Evolutionary conservation across 2,888 invertebrate genomes (phyloP), one percentile per base, ranked within the genome.

Genomic region (Altica lythri): DNA sequence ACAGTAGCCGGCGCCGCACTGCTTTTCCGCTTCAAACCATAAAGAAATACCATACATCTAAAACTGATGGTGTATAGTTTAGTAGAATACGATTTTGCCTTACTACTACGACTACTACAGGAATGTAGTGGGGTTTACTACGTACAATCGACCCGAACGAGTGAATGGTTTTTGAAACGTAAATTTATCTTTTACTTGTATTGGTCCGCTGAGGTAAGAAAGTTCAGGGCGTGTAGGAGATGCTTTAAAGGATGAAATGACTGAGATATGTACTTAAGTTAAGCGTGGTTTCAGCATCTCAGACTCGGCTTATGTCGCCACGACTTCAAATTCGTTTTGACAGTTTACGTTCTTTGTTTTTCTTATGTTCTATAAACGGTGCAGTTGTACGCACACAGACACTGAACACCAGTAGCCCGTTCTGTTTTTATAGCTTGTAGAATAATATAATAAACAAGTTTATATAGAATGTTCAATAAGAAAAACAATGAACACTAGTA

Each of bases 61-160:
- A 57, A 55, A 64, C 64, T 61, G 62, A 60, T 59, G 55, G 60
- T 55, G 53, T n/a, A n/a, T n/a, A n/a, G n/a, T n/a, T n/a, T n/a
- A n/a, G n/a, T 50, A 47, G 57, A 58, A 61, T 62, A 60, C 60
- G 60, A 57, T 57, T 59, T 61, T 55, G 48, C 48, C 52, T 57
- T 63, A 53, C 67, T 71, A 72, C 71, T n/a, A n/a, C n/a, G n/a
- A 69, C 67, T 72, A 73, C 72, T 73, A 74, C 67, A 63, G 70
- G 71, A 70, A 69, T 72, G 70, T 70, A 68, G 75, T 65, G 72
- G 74, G 75, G 72, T 69, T n/a, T 75, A 74, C 75, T 75, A 75
- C 72, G 72, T 62, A 38, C 58, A 68, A 66, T 65, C 57, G 69
- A 59, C 67, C n/a, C 74, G 64, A 42, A 22, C n/a, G 32, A 67